A percentile compares a stretch with the other conserved stretches of the same genome.
phyloP scores from a whole-genome alignment of 2,797 vertebrate genomes.

The Enteromius viviparus region DNA sequence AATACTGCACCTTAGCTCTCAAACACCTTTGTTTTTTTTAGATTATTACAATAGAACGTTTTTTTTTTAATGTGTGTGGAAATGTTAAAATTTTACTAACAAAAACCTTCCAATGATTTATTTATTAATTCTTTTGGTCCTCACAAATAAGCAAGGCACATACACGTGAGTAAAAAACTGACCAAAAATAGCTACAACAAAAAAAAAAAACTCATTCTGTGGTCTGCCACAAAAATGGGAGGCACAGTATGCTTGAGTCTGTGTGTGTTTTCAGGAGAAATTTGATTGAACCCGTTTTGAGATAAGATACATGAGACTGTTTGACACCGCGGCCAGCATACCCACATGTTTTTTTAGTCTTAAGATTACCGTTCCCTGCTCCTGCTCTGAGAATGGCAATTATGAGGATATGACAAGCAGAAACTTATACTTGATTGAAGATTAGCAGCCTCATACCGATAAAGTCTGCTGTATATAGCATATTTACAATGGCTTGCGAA shows the following conservation, averaged over 20 bases:
- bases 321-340: slow-evolving; percentile 11
- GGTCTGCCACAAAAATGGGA: neutral
- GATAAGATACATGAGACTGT: slow-evolving; percentile 15
- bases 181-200: neutral
- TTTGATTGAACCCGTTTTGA: neutral
- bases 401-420: slow-evolving; percentile 20
- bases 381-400: slow-evolving; percentile 18
- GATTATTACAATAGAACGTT: neutral
- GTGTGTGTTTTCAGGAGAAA: slow-evolving; percentile 18
- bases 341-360: slow-evolving; percentile 16
- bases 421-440: slow-evolving; percentile 14
- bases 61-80: neutral
- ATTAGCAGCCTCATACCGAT: neutral
- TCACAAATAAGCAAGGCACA: neutral
- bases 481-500: neutral
- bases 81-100: neutral
- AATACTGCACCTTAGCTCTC: neutral
- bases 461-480: neutral
- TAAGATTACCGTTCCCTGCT: slow-evolving; percentile 20
- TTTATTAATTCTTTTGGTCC: neutral
- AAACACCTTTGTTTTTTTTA: neutral
- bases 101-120: neutral
- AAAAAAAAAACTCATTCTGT: neutral
- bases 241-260: slow-evolving; percentile 6
- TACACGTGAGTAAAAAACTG: neutral